These are phyloP conservation scores for Apamea crenata DNA, from an alignment of 2,888 invertebrate genomes.

Conservation along the genomic window DNA sequence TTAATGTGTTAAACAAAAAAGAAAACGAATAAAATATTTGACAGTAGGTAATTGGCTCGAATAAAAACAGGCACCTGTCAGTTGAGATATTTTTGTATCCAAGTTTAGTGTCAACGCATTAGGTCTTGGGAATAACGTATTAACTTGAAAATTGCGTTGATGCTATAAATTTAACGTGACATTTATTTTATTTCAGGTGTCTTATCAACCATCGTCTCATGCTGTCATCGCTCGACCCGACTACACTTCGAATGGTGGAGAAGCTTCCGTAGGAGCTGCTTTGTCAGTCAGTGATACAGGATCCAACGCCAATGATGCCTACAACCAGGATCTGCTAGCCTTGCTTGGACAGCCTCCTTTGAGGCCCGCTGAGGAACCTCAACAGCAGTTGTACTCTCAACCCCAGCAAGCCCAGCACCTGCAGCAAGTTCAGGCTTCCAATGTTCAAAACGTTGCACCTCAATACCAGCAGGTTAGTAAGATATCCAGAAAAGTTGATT, in stretches of 20 bases:
- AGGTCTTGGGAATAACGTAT: conserved; percentile 4
- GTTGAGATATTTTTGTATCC: conserved; percentile 9
- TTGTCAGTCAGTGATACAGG: conserved; percentile 85
- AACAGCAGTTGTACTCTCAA: conserved; percentile 73
- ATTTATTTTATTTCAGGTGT: conserved; percentile 73
- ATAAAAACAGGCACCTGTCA: conserved; percentile 34
- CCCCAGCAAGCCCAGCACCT: conserved; percentile 77
- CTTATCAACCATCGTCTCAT: conserved; percentile 82
- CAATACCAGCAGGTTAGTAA: conserved; percentile 80
- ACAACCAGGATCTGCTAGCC: conserved; percentile 82
- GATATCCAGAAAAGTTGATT: not conserved
- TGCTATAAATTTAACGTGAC: conserved; percentile 7
- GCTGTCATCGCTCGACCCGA: conserved; percentile 86
- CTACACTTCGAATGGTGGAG: conserved; percentile 84
- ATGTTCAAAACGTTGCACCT: conserved; percentile 76
- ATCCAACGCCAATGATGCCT: conserved; percentile 73
- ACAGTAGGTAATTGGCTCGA: conserved; percentile 37
- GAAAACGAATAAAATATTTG: conserved; percentile 32
- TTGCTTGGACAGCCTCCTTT: conserved; percentile 78
- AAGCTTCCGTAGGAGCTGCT: conserved; percentile 88
- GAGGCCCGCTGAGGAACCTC: conserved; percentile 77
- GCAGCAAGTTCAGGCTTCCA: conserved; percentile 78
- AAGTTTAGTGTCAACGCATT: conserved; percentile 9
- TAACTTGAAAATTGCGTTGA: not conserved
- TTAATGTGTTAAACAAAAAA: not conserved